phyloP scores from a whole-genome alignment of 2,888 invertebrate genomes.

The Drosophila ustulata region DNA sequence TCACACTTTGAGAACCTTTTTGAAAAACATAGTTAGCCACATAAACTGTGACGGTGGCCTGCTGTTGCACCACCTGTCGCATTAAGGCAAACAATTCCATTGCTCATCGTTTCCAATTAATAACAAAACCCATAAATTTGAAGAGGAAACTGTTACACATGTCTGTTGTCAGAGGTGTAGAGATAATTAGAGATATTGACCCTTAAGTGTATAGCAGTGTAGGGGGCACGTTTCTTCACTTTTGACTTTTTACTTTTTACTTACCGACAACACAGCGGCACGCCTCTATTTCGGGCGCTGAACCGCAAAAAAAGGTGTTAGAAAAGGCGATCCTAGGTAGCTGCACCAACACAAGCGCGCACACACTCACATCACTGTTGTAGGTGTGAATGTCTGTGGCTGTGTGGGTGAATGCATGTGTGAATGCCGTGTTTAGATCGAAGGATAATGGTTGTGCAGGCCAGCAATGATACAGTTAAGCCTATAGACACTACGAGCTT shows the following conservation, averaged over 20 bases:
- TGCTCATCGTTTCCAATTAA: constrained; percentile 65
- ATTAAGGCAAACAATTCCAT: constrained; percentile 52
- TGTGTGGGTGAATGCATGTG: constrained; percentile 3
- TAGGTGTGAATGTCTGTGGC: background rate
- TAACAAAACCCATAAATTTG: constrained; percentile 67
- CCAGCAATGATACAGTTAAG: constrained; percentile 4
- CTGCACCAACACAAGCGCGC: constrained; percentile 24
- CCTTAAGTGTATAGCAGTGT: constrained; percentile 45
- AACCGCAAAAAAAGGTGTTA: constrained; percentile 74
- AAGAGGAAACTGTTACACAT: constrained; percentile 64
- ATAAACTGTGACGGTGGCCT: constrained; percentile 48
- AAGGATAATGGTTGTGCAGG: constrained; percentile 4
- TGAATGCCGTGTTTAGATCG: constrained; percentile 3
- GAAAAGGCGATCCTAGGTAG: constrained; percentile 61
- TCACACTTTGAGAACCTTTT: constrained; percentile 14
- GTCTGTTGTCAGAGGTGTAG: constrained; percentile 73
- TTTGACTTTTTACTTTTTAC: constrained; percentile 73
- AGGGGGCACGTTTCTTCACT: constrained; percentile 61
- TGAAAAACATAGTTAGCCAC: constrained; percentile 11
- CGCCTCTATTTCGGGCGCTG: constrained; percentile 61
- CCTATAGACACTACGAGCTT: background rate
- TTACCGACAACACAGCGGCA: constrained; percentile 79
- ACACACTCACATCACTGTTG: background rate
- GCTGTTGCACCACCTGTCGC: constrained; percentile 69
- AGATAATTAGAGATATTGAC: constrained; percentile 72